These are phyloP conservation scores for Malurus splendens DNA, from an alignment of 2,797 vertebrate genomes.

Conservation along the genomic window DNA sequence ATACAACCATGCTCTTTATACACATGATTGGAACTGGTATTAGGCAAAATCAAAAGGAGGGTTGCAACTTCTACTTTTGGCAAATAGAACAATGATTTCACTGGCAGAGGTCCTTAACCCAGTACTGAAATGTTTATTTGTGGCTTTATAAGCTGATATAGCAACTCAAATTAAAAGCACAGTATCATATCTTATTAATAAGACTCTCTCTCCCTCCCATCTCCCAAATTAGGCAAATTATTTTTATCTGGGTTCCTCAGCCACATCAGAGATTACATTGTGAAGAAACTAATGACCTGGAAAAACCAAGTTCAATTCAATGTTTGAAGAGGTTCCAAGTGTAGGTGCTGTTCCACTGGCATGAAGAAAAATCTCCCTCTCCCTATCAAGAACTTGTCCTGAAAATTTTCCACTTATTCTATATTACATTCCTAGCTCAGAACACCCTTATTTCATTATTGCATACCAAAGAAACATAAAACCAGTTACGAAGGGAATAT, in stretches of 20 bases:
- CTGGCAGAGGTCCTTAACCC: neutral
- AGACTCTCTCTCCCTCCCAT: neutral
- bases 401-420: neutral
- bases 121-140: neutral
- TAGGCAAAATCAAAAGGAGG: neutral
- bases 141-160: neutral
- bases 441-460: neutral
- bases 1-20: neutral
- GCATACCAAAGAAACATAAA: neutral
- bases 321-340: neutral
- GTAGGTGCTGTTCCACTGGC: neutral
- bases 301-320: neutral
- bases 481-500: neutral
- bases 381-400: neutral
- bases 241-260: neutral
- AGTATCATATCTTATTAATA: neutral
- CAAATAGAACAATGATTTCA: neutral
- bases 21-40: fast-evolving
- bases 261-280: neutral
- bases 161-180: neutral
- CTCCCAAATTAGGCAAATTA: neutral
- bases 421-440: neutral
- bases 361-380: neutral
- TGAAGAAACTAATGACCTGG: neutral
- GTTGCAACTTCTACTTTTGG: neutral